Evolutionary conservation across 1,140 invertebrate species (phyloP).

Genomic region (Ostrea denselamellosa): DNA sequence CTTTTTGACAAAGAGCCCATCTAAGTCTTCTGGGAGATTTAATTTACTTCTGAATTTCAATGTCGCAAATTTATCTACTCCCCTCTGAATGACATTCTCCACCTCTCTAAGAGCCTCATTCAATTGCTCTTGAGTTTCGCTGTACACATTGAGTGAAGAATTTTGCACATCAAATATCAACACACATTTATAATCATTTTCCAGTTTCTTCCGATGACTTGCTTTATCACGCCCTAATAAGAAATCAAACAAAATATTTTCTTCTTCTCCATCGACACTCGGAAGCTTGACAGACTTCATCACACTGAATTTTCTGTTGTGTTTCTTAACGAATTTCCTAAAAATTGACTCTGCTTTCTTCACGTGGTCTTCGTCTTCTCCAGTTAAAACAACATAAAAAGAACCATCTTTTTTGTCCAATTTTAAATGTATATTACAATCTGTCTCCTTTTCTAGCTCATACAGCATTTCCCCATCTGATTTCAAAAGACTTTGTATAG

Average conservation of each 20-base stretch:
- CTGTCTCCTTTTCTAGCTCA: neutral
- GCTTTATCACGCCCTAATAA: neutral
- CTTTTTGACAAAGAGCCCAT: neutral
- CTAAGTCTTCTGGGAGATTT: neutral
- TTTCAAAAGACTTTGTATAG: neutral
- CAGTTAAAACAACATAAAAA: neutral
- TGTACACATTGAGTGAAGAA: neutral
- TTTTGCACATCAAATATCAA: neutral
- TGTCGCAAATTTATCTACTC: neutral
- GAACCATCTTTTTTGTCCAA: neutral
- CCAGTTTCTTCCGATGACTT: constrained; percentile 6
- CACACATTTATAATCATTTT: neutral
- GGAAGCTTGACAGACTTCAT: neutral
- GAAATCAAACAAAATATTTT: neutral
- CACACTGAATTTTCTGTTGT: neutral
- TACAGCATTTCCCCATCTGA: neutral
- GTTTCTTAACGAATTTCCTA: neutral
- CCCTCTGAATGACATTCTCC: neutral
- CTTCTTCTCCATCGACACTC: neutral
- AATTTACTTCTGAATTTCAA: neutral
- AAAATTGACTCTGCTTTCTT: neutral
- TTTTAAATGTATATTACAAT: neutral
- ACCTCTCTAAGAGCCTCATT: neutral
- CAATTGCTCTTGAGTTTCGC: neutral
- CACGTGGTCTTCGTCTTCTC: neutral